Evolutionary conservation across 2,888 invertebrate genomes (phyloP).

Genomic region (Synanthedon formicaeformis): DNA sequence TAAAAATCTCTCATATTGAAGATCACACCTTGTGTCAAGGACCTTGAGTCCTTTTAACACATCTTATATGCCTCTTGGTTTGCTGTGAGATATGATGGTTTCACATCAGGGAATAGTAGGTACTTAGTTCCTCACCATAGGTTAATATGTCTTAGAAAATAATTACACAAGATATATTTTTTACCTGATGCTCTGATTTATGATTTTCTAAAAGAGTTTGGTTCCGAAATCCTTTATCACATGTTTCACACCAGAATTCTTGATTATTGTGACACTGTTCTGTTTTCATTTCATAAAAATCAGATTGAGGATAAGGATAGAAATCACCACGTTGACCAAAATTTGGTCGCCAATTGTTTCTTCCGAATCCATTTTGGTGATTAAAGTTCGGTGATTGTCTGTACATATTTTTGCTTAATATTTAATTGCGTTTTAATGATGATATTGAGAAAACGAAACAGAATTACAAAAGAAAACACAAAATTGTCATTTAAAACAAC

Average conservation of each 20-base stretch:
- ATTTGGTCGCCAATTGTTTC: background rate
- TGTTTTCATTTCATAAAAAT: background rate
- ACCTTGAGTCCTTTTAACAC: too few relatives aligned
- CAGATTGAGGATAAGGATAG: too few relatives aligned
- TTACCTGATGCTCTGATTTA: conserved; percentile 76
- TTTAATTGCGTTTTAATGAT: too few relatives aligned
- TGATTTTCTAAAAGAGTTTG: conserved; percentile 74
- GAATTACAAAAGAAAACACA: too few relatives aligned
- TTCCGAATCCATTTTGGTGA: background rate
- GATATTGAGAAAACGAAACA: too few relatives aligned
- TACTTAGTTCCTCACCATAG: too few relatives aligned
- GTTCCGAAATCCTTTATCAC: conserved; percentile 79
- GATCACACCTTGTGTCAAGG: too few relatives aligned
- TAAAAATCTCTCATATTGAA: too few relatives aligned
- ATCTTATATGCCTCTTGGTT: background rate
- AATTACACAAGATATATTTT: background rate
- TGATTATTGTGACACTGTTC: conserved; percentile 5
- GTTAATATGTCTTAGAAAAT: background rate
- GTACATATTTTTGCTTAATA: background rate
- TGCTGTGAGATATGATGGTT: background rate
- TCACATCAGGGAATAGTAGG: background rate
- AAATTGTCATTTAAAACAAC: too few relatives aligned
- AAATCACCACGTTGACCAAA: background rate
- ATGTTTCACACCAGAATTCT: conserved; percentile 79
- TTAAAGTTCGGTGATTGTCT: background rate